Conservation (phyloP, 2,113 vertebrate species). For the Crotophaga sulcirostris region DNA sequence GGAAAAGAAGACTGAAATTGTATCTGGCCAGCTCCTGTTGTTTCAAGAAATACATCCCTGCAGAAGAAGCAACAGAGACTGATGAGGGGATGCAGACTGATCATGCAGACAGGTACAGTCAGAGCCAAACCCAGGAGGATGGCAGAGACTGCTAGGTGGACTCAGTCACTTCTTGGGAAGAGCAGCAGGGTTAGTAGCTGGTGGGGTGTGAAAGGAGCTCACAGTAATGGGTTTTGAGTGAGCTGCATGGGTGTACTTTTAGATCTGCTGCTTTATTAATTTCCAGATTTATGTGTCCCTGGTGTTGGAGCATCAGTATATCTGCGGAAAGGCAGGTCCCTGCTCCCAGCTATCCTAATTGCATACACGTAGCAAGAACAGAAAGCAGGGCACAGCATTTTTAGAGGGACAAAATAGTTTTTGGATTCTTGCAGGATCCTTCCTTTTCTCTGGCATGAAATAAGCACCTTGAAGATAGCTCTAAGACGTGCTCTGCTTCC, state of each 20-base stretch:
- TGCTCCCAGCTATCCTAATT: neutral
- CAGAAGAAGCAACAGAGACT: neutral
- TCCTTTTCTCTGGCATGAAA: neutral
- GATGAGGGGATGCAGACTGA: neutral
- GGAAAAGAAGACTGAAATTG: neutral
- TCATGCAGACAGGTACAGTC: neutral
- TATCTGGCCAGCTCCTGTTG: neutral
- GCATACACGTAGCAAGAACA: neutral
- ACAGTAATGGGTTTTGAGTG: neutral
- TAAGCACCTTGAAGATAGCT: neutral
- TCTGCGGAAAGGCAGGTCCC: neutral
- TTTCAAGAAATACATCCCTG: neutral
- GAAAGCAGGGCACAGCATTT: neutral
- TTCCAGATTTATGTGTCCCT: fast-evolving
- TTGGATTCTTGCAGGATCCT: neutral
- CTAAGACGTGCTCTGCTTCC: neutral
- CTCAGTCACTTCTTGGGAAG: fast-evolving
- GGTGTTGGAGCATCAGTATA: neutral
- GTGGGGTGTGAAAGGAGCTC: neutral
- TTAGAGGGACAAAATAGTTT: neutral
- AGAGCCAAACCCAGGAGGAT: neutral
- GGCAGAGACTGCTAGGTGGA: neutral
- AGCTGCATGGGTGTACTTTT: neutral
- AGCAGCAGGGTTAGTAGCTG: neutral
- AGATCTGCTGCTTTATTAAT: neutral